Evolutionary conservation across 2,888 invertebrate species (phyloP), one percentile per base, ranked within the genome.

Genomic region (Therioaphis trifolii): DNA sequence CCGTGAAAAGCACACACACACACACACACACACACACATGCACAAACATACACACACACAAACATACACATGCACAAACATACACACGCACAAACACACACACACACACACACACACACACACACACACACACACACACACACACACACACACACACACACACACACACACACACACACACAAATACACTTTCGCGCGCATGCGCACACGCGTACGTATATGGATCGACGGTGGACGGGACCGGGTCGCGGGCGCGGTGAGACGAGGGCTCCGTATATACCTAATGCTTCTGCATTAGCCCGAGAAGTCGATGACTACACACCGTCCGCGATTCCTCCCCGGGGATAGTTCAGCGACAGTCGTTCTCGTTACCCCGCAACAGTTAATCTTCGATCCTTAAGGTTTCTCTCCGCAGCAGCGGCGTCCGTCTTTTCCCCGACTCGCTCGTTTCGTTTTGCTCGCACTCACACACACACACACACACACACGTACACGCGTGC

Each of bases 281-380:
- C 40, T 80, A 80, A 80, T 80, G 79, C 71, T 80, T 80, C 71
- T 71, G 71, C 69, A 80, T 80, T 80, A 80, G 55, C 52, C 15
- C 43, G 79, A 43, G 27, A 69, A 71, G 71, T 71, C 79, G 71
- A 80, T 80, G 79, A 79, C 69, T 69, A 58, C 43, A 79, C 55
- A 78, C 68, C 58, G 69, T 46, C 69, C 69, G 69, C 69, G 69
- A 79, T 79, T 79, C 79, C 69, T 80, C 80, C 71, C 80, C 71
- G 71, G 80, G 80, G 80, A 80, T 72, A 72, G 80, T 80, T 80
- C 71, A 80, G 52, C 76, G 76, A 84, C 84, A 76, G 76, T 68
- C 40, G 58, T 72, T 80, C 72, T 72, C 71, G 72, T 71, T 79
- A 79, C 69, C 55, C 69, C 79, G 79, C 71, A 80, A 72, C 80